Conservation (phyloP, 2,888 invertebrate genomes). For the Phragmatobia fuliginosa region DNA sequence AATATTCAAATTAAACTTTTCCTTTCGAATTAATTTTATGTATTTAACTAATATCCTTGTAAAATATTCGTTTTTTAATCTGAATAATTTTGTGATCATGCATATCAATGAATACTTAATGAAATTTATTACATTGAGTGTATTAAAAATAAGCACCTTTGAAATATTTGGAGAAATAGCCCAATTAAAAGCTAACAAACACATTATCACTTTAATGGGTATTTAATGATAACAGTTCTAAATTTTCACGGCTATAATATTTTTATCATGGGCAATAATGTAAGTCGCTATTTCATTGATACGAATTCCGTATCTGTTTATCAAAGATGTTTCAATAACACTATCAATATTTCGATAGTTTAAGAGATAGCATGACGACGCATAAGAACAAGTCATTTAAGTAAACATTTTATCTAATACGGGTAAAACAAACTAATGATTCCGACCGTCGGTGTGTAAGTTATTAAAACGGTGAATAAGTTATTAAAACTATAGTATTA, state of each 20-base stretch:
- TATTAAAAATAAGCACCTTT: slow-evolving; percentile 9
- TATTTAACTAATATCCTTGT: slow-evolving; percentile 16
- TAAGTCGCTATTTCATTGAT: not conserved
- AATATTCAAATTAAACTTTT: slow-evolving; percentile 18
- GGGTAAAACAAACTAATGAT: too few species aligned
- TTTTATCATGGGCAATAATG: not conserved
- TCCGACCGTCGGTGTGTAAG: too few species aligned
- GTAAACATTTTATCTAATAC: not conserved
- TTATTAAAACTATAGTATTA: too few species aligned
- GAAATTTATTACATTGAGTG: slow-evolving; percentile 9
- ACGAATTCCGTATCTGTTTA: not conserved
- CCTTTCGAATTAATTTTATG: slow-evolving; percentile 15
- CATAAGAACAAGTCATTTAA: not conserved
- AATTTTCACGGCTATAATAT: slow-evolving; percentile 10
- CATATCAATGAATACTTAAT: slow-evolving; percentile 17
- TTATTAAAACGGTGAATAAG: too few species aligned
- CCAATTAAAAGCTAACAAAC: slow-evolving; percentile 14
- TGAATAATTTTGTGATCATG: slow-evolving; percentile 19
- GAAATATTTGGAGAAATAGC: slow-evolving; percentile 4
- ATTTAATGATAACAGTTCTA: slow-evolving; percentile 10
- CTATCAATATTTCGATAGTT: not conserved
- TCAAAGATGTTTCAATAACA: not conserved
- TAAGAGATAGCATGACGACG: not conserved
- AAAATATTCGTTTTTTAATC: slow-evolving; percentile 22
- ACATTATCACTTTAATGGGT: slow-evolving; percentile 14